Base-by-base conservation (phyloP, 2,888 invertebrate genomes). In the Hofmannophila pseudospretella region DNA sequence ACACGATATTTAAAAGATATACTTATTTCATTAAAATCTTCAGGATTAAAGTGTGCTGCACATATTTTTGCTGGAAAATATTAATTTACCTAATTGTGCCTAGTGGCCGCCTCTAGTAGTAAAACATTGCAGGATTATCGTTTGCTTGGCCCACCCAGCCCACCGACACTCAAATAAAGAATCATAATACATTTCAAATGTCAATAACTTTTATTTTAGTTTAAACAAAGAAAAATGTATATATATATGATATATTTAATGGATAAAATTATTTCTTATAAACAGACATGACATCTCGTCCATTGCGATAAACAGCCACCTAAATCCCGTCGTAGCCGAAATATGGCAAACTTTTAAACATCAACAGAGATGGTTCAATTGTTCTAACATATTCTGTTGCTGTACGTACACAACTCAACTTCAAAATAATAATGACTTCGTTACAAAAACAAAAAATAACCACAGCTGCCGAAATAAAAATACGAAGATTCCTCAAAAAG, bases 121-220 rank as follows among this genome's bases (percentile, higher is more conserved):
- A n/a, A n/a, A n/a, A n/a, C n/a, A n/a, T n/a, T n/a, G n/a, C n/a
- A n/a, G n/a, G n/a, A n/a, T n/a, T n/a, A n/a, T n/a, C n/a, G n/a
- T n/a, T n/a, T n/a, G n/a, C n/a, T n/a, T n/a, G n/a, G n/a, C n/a
- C n/a, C n/a, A n/a, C n/a, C 5, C 16, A 5, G 16, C 16, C 16
- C 16, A 3, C 16, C 4, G 27, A 10, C 10, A 27, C 11, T 5
- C n/a, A 27, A 27, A 45, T 43, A 36, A 50, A 31, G 54, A 66
- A 58, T 44, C 44, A 51, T 53, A 53, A 38, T 38, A 40, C 20
- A 29, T 13, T 41, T 22, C 44, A 61, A 69, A 76, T 79, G 72
- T 78, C 76, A 82, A 82, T 81, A 82, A 81, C 78, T 80, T 82
- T 82, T 78, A 80, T 81, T 82, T 81, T 78, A 73, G 78, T 73